Evolutionary conservation across 2,888 invertebrate species (phyloP), one percentile per base, ranked within the genome.

Genomic region (Epinotia brunnichana): DNA sequence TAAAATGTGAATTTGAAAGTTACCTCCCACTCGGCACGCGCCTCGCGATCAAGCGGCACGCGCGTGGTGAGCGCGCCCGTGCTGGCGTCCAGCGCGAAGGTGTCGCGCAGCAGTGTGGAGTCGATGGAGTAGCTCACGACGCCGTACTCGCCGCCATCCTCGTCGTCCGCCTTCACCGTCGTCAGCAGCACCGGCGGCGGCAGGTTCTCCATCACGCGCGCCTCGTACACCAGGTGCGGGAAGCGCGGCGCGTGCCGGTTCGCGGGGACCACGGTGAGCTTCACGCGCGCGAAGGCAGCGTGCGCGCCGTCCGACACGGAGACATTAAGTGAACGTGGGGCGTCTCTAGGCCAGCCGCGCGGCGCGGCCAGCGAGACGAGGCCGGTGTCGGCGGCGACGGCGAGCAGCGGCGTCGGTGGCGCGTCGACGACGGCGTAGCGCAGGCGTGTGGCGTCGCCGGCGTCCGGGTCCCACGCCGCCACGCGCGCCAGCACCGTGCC

Each of bases 261-360:
- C 75, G 96, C 96, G 10, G 97, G 95, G 73, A 96, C 91, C 75
- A 96, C 94, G 81, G 96, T 95, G 63, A 97, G 96, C 91, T 96
- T 96, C 17, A 97, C 94, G 77, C 97, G 94, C 1, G 98, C 96
- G 89, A 97, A 98, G 77, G 96, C 97, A 9, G 98, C 98, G 91
- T 98, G 98, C 51, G 99, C 97, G 44, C 99, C 99, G 92, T 99
- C 99, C 70, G 97, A 97, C 53, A 98, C 99, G 1, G 98, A 98
- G 44, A 99, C 96, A 92, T 99, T 99, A 74, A 99, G 94, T 76
- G 89, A 86, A 81, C 91, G 90, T 81, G 84, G 83, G 74, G 95
- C 90, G 82, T 95, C 95, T 68, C 76, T 94, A 93, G 64, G 95
- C 94, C 77, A 95, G 95, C 79, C 96, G 95, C 82, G 96, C 96